Conservation (phyloP, 2,797 vertebrate genomes). For the Artibeus jamaicensis region DNA sequence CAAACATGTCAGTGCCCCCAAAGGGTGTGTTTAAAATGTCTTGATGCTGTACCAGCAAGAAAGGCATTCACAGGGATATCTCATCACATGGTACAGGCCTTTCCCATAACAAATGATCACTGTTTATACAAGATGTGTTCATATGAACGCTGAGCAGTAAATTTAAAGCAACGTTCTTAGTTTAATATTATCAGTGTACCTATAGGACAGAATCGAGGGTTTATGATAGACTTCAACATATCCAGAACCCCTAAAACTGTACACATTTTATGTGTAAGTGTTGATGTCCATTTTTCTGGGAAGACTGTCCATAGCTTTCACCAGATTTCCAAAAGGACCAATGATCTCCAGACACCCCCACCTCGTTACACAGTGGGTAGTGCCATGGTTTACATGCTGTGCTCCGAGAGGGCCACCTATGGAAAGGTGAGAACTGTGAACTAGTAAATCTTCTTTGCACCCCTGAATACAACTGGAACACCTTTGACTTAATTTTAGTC, state of each 20-base stretch:
- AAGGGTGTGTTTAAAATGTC: constrained; percentile 3
- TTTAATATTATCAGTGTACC: constrained; percentile 18
- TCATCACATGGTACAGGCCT: not conserved
- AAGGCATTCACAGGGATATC: not conserved
- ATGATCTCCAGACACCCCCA: not conserved
- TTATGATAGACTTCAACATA: not conserved
- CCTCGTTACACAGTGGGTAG: not conserved
- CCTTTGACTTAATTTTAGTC: constrained; percentile 26
- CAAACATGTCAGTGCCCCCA: not conserved
- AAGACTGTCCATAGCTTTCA: constrained; percentile 22
- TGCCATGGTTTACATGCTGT: not conserved
- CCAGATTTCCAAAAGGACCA: constrained; percentile 16
- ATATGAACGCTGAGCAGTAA: constrained; percentile 14
- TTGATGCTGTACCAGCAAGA: not conserved
- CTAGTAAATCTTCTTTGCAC: not conserved
- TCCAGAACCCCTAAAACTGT: constrained; percentile 1
- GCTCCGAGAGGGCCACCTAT: not conserved
- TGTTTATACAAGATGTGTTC: constrained; percentile 24
- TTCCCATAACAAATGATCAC: constrained; percentile 23
- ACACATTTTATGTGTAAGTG: not conserved
- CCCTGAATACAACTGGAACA: not conserved
- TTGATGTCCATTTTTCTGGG: not conserved
- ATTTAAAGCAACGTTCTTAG: constrained; percentile 33
- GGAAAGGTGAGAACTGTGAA: not conserved
- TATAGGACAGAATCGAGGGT: not conserved